Percentiles rank a stretch among this genome's conserved stretches.
Conservation (phyloP, 2,888 invertebrate genomes). For the Tiliacea citrago region DNA sequence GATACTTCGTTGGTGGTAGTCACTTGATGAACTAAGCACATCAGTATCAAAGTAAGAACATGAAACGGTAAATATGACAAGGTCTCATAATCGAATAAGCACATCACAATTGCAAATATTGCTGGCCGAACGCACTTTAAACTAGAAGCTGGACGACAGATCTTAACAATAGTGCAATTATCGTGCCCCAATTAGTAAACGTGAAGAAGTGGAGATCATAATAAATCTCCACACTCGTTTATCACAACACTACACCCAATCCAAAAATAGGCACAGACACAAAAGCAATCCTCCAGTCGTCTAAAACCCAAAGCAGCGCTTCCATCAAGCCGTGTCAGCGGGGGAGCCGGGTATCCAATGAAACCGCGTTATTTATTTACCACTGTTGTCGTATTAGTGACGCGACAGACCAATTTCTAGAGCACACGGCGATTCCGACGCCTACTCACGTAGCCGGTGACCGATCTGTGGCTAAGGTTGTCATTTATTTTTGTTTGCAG, state of each 20-base stretch:
- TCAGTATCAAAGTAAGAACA: background rate
- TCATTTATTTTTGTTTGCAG: background rate
- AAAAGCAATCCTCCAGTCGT: constrained; percentile 28
- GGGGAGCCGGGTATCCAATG: constrained; percentile 37
- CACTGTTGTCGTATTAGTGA: constrained; percentile 54
- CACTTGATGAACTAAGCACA: background rate
- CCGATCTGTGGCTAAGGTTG: constrained; percentile 56
- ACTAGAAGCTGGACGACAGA: no score
- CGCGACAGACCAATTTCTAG: constrained; percentile 71
- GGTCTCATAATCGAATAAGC: background rate
- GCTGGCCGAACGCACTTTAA: background rate
- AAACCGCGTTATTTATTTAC: constrained; percentile 52
- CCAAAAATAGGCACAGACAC: constrained; percentile 43
- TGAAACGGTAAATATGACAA: background rate
- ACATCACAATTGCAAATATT: no score
- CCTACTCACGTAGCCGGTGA: constrained; percentile 55
- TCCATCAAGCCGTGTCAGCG: constrained; percentile 33
- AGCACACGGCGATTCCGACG: constrained; percentile 66
- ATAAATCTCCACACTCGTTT: background rate
- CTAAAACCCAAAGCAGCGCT: constrained; percentile 15
- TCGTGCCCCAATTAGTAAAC: background rate
- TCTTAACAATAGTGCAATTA: background rate
- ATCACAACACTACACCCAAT: background rate
- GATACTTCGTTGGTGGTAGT: background rate
- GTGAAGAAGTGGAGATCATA: background rate